Percentiles rank a stretch among this genome's conserved stretches.
Conservation (phyloP, 2,888 invertebrate species). For the Cordylochernes scorpioides region DNA sequence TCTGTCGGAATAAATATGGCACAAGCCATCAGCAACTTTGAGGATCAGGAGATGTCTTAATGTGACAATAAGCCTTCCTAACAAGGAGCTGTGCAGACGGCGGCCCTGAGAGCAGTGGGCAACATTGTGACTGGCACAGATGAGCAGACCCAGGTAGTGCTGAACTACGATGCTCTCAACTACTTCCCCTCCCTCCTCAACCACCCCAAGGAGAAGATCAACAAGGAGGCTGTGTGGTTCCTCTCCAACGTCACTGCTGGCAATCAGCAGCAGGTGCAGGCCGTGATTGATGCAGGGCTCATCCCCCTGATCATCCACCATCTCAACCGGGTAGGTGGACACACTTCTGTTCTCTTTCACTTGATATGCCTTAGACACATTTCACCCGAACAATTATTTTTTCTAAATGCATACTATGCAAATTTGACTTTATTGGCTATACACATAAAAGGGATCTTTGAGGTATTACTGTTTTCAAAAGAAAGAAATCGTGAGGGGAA, state of each 20-base stretch:
- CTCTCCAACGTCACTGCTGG: constrained; percentile 96
- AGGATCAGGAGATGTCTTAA: too few species aligned
- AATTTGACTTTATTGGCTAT: too few species aligned
- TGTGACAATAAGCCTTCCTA: too few species aligned
- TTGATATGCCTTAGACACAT: too few species aligned
- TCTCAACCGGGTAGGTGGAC: constrained; percentile 38
- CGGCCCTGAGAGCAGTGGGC: constrained; percentile 67
- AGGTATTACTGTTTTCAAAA: too few species aligned
- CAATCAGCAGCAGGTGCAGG: constrained; percentile 84
- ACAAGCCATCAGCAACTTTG: too few species aligned
- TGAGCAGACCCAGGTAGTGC: constrained; percentile 89
- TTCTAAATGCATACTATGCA: too few species aligned
- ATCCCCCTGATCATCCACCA: constrained; percentile 82
- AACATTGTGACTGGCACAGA: constrained; percentile 97
- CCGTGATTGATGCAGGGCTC: constrained; percentile 68
- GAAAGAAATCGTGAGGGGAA: too few species aligned
- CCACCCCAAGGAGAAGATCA: constrained; percentile 92
- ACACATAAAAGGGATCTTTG: too few species aligned
- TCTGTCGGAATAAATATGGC: too few species aligned
- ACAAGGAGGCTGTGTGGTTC: constrained; percentile 98
- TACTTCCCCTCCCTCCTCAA: constrained; percentile 74
- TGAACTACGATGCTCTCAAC: constrained; percentile 76
- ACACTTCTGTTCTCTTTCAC: too few species aligned
- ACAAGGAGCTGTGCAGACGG: constrained; percentile 20
- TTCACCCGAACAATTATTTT: too few species aligned